Percentiles rank a stretch among this genome's conserved stretches.
Conservation (phyloP, 2,888 invertebrate species). For the Ectropis crepuscularia region DNA sequence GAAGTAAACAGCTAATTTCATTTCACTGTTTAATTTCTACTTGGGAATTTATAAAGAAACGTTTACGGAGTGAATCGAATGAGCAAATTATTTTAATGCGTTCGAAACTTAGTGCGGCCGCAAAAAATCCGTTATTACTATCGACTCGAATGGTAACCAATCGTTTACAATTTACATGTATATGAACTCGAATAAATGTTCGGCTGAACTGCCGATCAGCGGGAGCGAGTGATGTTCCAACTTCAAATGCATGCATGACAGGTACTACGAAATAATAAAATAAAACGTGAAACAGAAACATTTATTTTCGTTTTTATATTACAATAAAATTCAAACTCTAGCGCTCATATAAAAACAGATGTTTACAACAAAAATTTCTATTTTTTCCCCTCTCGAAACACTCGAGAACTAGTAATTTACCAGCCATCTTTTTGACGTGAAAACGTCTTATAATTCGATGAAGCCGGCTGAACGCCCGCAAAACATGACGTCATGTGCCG, state of each 20-base stretch:
- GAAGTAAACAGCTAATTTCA: constrained; percentile 39
- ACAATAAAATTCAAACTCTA: too few species aligned
- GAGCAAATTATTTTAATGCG: constrained; percentile 53
- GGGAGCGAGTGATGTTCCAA: constrained; percentile 29
- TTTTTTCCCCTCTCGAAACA: too few species aligned
- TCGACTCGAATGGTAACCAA: constrained; percentile 44
- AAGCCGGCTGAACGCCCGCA: too few species aligned
- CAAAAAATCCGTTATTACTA: constrained; percentile 47
- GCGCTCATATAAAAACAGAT: too few species aligned
- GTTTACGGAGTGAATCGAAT: constrained; percentile 50
- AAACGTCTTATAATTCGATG: too few species aligned
- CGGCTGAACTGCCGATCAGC: constrained; percentile 20
- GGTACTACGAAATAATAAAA: constrained; percentile 20
- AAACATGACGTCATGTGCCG: too few species aligned
- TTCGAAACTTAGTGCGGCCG: constrained; percentile 41
- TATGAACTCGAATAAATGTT: constrained; percentile 40
- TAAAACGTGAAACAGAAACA: constrained; percentile 7
- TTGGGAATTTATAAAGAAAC: constrained; percentile 36
- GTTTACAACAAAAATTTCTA: too few species aligned
- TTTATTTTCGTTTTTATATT: neutral
- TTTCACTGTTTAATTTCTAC: constrained; percentile 37
- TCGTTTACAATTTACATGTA: constrained; percentile 49
- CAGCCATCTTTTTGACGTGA: too few species aligned
- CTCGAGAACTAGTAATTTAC: too few species aligned
- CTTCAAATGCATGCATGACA: constrained; percentile 18